Evolutionary conservation across 2,797 vertebrate genomes (phyloP), one percentile per base, ranked within the genome.

Genomic region (Mormyrops boulengeri): DNA sequence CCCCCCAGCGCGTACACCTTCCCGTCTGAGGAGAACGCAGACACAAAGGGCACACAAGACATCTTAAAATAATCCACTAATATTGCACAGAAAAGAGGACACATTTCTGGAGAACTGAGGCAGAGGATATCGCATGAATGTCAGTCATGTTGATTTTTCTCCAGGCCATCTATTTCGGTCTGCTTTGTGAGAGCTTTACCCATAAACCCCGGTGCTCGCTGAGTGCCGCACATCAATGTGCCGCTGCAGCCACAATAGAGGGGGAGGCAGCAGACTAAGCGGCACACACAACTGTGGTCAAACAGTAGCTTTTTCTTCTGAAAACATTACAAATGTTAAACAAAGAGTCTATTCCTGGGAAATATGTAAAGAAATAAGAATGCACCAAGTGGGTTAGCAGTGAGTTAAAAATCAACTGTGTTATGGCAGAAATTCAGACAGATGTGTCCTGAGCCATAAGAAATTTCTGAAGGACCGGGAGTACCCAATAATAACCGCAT

Each of bases 1-100:
- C 98, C 98, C 12, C 98, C 98, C 22, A 99, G 89, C 0, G 97
- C 98, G 0, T 98, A 99, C 89, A 99, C 94, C 84, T 96, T 96
- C 89, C 97, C 97, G 88, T 98, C 98, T 99, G 96, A 89, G 92
- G 91, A 90, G 94, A 85, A 93, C 1, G 4, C 34, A 60, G 41
- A 89, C 55, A 41, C 9, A 50, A 26, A 66, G 14, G 62, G 62
- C 30, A 69, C 62, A 69, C 22, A 26, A 62, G 22, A 62, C 8
- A 8, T 62, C 41, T 44, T 44, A 44, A 44, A 44, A 30, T 60
- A 22, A 66, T 12, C 62, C 62, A 66, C 26, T 30, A 26, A 30
- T 89, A 82, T 30, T 30, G 14, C 57, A 89, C 41, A 89, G 38
- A 49, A 89, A 44, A 66, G 26, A 66, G 7, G 41, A 34, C 8